Base-by-base conservation (phyloP, 2,797 vertebrate genomes). In the Pogoniulus pusillus region DNA sequence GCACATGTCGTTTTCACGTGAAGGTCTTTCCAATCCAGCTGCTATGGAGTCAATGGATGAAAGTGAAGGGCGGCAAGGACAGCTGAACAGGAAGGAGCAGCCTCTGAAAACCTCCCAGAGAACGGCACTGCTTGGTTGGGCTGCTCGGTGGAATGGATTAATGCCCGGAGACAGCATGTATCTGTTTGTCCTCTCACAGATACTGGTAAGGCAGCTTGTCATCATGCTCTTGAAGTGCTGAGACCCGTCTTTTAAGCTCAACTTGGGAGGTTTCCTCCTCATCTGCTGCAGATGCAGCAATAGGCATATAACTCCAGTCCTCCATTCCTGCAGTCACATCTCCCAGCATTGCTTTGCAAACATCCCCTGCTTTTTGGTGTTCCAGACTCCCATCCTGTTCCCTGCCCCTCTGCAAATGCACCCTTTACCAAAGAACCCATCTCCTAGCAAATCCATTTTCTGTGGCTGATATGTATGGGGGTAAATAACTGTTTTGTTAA, bases 161-260 rank as follows among this genome's bases (percentile, higher is more conserved):
- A 93, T 94, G 23, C 96, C 96, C n/a, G 97, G 97, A 89, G 96
- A 95, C 94, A 97, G 91, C 87, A 92, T 98, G 73, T 97, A 96
- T 94, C 95, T 98, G 65, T 97, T 98, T 32, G 97, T 97, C 63
- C 93, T 98, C 62, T 98, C 97, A 5, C 98, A 98, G 95, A 97
- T 98, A 84, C 91, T 98, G 97, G 98, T 98, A 97, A 97, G 98
- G 82, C 45, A 83, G 54, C 57, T 80, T 65, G 58, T 78, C 54
- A 7, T 72, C 1, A 1, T 34, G 7, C 47, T 49, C 66, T 92
- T 70, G 71, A 81, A 59, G 71, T 82, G 30, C 51, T 75, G 62
- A 41, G 18, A 59, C 37, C 16, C 16, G 41, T 79, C 27, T 82
- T 39, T 30, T n/a, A 60, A 73, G 69, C n/a, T 65, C 82, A 62